These are phyloP conservation scores for Polylopha cassiicola DNA, from an alignment of 2,888 invertebrate species.

Conservation along the genomic window DNA sequence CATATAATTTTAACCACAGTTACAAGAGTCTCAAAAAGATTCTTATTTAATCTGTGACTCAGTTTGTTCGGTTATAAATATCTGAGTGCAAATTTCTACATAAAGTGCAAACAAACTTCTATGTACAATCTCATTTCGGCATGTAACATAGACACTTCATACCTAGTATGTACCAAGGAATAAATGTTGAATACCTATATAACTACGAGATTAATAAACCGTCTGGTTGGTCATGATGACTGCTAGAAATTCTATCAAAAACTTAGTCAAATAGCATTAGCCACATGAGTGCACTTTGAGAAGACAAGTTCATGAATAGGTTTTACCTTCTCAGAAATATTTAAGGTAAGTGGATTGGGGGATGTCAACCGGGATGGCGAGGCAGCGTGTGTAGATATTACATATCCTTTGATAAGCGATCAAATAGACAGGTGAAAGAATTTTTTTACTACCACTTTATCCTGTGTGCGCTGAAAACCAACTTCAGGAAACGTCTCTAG, in stretches of 20 bases:
- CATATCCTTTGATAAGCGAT: constrained; percentile 12
- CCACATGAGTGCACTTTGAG: constrained; percentile 30
- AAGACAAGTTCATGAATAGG: constrained; percentile 29
- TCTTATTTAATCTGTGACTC: too few species aligned
- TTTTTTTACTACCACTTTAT: too few species aligned
- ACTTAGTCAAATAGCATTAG: constrained; percentile 32
- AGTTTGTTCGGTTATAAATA: too few species aligned
- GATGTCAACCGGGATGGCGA: constrained; percentile 14
- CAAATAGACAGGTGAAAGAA: constrained; percentile 14
- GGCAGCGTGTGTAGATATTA: constrained; percentile 16
- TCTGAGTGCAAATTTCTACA: too few species aligned
- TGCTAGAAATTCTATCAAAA: constrained; percentile 27
- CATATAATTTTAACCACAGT: too few species aligned
- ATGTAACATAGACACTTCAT: too few species aligned
- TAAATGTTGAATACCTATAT: constrained; percentile 11
- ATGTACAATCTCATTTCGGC: too few species aligned
- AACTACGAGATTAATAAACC: constrained; percentile 11
- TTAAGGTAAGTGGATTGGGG: constrained; percentile 17
- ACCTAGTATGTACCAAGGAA: constrained; percentile 1
- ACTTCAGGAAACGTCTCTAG: too few species aligned
- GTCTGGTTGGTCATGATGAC: constrained; percentile 6
- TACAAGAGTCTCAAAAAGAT: too few species aligned
- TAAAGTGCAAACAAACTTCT: too few species aligned
- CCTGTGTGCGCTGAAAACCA: too few species aligned
- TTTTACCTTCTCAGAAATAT: constrained; percentile 20